Evolutionary conservation across 2,113 vertebrate genomes (phyloP).

Genomic region (Excalfactoria chinensis): DNA sequence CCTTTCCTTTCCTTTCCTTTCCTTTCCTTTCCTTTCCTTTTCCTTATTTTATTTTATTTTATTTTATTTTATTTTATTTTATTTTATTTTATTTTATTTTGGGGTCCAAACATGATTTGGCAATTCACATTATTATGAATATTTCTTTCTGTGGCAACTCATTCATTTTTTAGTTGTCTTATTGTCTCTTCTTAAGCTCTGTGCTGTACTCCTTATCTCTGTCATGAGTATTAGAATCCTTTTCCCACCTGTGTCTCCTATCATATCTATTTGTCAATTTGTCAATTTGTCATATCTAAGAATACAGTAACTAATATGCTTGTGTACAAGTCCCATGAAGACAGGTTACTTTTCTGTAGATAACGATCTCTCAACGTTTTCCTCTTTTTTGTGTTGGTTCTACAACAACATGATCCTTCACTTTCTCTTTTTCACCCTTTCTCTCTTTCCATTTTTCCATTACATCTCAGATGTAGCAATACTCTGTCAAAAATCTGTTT

Average conservation of each 20-base stretch:
- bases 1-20: too few species aligned
- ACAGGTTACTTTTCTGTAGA: not conserved
- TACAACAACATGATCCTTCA: not conserved
- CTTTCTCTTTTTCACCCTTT: rapidly evolving
- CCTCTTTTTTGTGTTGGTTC: not conserved
- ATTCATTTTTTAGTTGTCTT: not conserved
- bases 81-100: not conserved
- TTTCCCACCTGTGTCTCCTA: not conserved
- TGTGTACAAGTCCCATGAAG: not conserved
- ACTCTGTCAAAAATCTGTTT: not conserved
- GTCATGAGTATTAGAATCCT: not conserved
- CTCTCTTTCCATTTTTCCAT: too few species aligned
- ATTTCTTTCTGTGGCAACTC: not conserved
- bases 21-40: too few species aligned
- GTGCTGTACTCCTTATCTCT: not conserved
- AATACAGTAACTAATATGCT: not conserved
- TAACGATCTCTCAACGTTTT: not conserved
- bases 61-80: too few species aligned
- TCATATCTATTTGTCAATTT: too few species aligned
- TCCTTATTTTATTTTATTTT: too few species aligned
- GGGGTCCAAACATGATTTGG: not conserved
- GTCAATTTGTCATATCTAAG: not conserved
- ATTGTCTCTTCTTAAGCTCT: not conserved
- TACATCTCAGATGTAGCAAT: not conserved
- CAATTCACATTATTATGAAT: not conserved